These are phyloP conservation scores for Drosophila suzukii DNA, from an alignment of 1,140 invertebrate species.

Conservation along the genomic window DNA sequence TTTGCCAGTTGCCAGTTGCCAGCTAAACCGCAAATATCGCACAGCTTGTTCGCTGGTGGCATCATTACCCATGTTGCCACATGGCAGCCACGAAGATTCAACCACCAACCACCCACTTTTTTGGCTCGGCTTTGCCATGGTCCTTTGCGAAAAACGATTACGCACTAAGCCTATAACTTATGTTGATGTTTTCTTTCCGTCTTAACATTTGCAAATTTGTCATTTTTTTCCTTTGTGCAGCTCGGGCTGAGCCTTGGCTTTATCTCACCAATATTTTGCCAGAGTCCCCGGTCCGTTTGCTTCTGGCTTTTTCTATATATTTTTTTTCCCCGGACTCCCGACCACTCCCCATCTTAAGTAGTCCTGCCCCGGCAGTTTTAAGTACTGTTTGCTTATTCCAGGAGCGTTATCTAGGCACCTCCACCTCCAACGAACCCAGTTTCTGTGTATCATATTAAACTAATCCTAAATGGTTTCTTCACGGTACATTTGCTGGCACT, in stretches of 20 bases:
- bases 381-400: slow-evolving; percentile 83
- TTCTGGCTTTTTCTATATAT: slow-evolving; percentile 21
- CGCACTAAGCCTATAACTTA: slow-evolving; percentile 82
- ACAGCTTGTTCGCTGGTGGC: slow-evolving; percentile 19
- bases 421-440: neutral
- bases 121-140: slow-evolving; percentile 4
- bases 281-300: slow-evolving; percentile 55
- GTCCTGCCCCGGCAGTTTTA: slow-evolving; percentile 74
- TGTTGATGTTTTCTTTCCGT: slow-evolving; percentile 82
- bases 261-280: slow-evolving; percentile 77
- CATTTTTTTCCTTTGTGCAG: slow-evolving; percentile 62
- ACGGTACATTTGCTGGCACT: slow-evolving; percentile 82
- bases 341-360: slow-evolving; percentile 55
- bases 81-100: slow-evolving; percentile 2
- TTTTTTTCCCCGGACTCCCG: neutral
- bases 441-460: slow-evolving; percentile 81
- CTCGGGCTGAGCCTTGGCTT: slow-evolving; percentile 41
- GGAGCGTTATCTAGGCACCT: slow-evolving; percentile 59
- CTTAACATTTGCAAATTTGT: slow-evolving; percentile 83
- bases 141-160: slow-evolving; percentile 76
- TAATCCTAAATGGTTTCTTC: slow-evolving; percentile 84
- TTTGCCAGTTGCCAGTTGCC: neutral
- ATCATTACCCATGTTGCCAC: slow-evolving; percentile 29
- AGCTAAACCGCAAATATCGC: slow-evolving; percentile 16
- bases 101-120: neutral